A percentile compares a stretch with the other conserved stretches of the same genome.
phyloP scores from a whole-genome alignment of 2,113 vertebrate species.

The Lonchura striata region DNA sequence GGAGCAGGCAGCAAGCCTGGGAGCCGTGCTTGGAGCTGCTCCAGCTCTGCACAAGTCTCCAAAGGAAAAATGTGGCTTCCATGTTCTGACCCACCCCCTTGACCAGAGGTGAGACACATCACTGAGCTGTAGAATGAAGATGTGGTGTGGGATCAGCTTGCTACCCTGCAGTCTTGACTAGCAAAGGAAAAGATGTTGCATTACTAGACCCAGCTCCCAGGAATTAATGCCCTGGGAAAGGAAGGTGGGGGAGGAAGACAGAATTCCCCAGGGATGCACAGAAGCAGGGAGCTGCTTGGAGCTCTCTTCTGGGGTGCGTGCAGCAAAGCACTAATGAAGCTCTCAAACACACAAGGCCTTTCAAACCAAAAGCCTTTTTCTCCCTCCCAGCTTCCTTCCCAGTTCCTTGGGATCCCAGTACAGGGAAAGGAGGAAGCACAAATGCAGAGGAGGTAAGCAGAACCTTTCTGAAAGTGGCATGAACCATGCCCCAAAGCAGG shows the following conservation, averaged over 20 bases:
- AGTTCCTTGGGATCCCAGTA: background rate
- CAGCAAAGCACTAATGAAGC: background rate
- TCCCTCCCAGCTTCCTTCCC: background rate
- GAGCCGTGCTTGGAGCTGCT: background rate
- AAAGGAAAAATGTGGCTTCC: background rate
- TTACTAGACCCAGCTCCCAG: background rate
- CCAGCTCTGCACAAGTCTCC: background rate
- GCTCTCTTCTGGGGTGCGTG: fast-evolving
- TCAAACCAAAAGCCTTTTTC: background rate
- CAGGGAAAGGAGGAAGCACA: background rate
- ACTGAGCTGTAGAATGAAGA: background rate
- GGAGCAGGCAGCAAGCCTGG: background rate
- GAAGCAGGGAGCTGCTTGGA: background rate
- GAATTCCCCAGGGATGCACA: fast-evolving
- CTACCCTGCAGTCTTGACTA: background rate
- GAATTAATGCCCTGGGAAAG: background rate
- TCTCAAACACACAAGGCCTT: background rate
- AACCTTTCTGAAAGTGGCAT: background rate
- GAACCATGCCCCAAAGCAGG: background rate
- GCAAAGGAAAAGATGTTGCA: background rate
- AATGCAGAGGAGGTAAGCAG: background rate
- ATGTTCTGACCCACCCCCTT: background rate
- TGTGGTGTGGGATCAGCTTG: background rate
- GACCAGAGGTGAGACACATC: fast-evolving
- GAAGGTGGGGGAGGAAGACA: background rate